Percentiles rank a stretch among this genome's conserved stretches.
Evolutionary conservation across 2,888 invertebrate species (phyloP).

Genomic region (Calameuta pallipes): DNA sequence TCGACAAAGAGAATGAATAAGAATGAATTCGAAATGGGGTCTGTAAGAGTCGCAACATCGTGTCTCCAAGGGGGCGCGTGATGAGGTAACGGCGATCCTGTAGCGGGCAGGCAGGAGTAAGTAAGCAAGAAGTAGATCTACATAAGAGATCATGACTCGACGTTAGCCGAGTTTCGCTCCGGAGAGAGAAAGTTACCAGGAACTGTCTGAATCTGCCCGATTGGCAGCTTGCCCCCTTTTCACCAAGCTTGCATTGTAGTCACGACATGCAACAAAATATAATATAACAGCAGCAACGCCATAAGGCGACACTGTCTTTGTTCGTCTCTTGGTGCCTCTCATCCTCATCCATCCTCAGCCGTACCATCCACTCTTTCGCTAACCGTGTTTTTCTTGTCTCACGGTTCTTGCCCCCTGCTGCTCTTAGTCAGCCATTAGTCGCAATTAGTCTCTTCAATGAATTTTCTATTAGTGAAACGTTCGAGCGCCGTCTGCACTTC

Average conservation of each 20-base stretch:
- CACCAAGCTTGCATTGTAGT: conserved; percentile 47
- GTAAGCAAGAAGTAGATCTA: conserved; percentile 38
- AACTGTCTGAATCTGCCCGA: conserved; percentile 53
- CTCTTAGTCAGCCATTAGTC: conserved; percentile 48
- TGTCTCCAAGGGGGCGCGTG: conserved; percentile 1
- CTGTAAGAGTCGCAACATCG: not conserved
- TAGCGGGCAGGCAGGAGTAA: not conserved
- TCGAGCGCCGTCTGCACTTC: not conserved
- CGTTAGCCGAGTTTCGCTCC: conserved; percentile 57
- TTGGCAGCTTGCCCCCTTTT: conserved; percentile 46
- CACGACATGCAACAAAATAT: conserved; percentile 43
- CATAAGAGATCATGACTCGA: conserved; percentile 58
- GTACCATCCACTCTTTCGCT: not conserved
- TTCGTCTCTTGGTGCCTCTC: conserved; percentile 17
- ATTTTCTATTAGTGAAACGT: conserved; percentile 52
- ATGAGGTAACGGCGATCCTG: conserved; percentile 10
- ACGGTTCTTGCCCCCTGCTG: conserved; percentile 11
- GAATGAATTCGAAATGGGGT: not conserved
- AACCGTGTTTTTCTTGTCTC: conserved; percentile 15
- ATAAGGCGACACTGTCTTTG: conserved; percentile 33
- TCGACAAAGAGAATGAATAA: not conserved
- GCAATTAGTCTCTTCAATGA: conserved; percentile 58
- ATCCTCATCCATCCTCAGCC: not conserved
- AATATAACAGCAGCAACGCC: conserved; percentile 41
- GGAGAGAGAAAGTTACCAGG: conserved; percentile 55